These are phyloP conservation scores for Hydropsyche tenuis DNA, from an alignment of 1,140 invertebrate species.

Conservation along the genomic window DNA sequence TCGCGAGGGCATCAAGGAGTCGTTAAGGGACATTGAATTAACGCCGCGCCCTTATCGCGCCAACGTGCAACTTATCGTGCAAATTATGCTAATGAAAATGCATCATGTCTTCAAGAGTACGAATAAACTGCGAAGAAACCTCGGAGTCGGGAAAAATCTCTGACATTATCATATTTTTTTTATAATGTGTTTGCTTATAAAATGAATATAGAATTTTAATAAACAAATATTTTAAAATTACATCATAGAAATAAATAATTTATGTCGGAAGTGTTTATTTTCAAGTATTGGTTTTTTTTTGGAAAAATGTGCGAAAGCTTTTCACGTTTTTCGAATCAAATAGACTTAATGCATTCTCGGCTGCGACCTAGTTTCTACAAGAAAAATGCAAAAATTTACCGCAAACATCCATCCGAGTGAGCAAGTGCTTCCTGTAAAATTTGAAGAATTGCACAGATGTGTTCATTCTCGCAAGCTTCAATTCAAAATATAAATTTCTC, in stretches of 20 bases:
- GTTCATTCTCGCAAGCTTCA: not conserved
- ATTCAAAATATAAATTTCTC: slow-evolving; percentile 1
- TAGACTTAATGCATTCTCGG: not conserved
- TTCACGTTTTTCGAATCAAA: not conserved
- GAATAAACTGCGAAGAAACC: too few relatives aligned
- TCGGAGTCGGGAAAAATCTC: too few relatives aligned
- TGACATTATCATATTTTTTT: too few relatives aligned
- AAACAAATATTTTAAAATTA: too few relatives aligned
- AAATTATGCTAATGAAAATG: slow-evolving; percentile 27
- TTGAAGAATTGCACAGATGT: not conserved
- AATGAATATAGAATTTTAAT: too few relatives aligned
- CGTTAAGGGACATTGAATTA: slow-evolving; percentile 30
- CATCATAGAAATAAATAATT: too few relatives aligned
- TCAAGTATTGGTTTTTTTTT: not conserved
- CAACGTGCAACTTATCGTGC: slow-evolving; percentile 20
- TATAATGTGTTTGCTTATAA: too few relatives aligned
- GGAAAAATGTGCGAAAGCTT: slow-evolving; percentile 1
- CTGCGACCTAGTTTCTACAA: not conserved
- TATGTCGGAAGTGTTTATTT: too few relatives aligned
- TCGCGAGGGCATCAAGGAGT: slow-evolving; percentile 19
- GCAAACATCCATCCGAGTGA: not conserved
- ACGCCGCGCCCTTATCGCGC: slow-evolving; percentile 1
- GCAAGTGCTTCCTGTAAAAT: not conserved
- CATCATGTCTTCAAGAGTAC: too few relatives aligned
- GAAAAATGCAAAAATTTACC: not conserved